Evolutionary conservation across 2,888 invertebrate species (phyloP).

Genomic region (Perithous albicinctus): DNA sequence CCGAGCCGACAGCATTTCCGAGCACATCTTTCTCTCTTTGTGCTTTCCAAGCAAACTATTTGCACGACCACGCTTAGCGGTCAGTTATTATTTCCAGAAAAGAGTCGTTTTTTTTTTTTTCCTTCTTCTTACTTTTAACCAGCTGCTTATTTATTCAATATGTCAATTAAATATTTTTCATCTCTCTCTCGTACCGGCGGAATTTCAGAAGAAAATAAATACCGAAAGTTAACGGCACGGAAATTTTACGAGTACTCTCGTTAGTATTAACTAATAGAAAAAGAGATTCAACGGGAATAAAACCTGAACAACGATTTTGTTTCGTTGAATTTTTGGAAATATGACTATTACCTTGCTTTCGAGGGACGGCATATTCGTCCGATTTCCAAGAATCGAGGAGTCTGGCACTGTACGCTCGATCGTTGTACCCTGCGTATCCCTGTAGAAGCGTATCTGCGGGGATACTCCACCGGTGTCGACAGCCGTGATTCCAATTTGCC

Average conservation of each 20-base stretch:
- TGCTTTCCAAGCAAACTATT: constrained; percentile 62
- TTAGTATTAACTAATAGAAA: too few relatives aligned
- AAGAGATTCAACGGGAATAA: too few relatives aligned
- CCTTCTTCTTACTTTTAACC: background rate
- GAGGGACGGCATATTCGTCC: constrained; percentile 80
- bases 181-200: too few relatives aligned
- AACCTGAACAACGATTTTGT: too few relatives aligned
- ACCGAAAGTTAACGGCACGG: too few relatives aligned
- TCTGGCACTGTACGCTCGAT: constrained; percentile 85
- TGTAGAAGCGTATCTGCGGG: constrained; percentile 87
- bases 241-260: too few relatives aligned
- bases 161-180: background rate
- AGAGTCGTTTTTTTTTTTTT: constrained; percentile 3
- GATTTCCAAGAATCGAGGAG: constrained; percentile 81
- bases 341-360: constrained; percentile 81
- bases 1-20: constrained; percentile 71
- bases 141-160: background rate
- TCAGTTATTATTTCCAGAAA: constrained; percentile 27
- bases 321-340: too few relatives aligned
- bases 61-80: constrained; percentile 65
- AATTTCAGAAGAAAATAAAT: too few relatives aligned
- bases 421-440: constrained; percentile 86
- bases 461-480: constrained; percentile 78
- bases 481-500: constrained; percentile 89
- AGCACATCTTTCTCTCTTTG: constrained; percentile 44